These are phyloP conservation scores for Drosophila barbarae DNA, from an alignment of 2,888 invertebrate species.

Conservation along the genomic window DNA sequence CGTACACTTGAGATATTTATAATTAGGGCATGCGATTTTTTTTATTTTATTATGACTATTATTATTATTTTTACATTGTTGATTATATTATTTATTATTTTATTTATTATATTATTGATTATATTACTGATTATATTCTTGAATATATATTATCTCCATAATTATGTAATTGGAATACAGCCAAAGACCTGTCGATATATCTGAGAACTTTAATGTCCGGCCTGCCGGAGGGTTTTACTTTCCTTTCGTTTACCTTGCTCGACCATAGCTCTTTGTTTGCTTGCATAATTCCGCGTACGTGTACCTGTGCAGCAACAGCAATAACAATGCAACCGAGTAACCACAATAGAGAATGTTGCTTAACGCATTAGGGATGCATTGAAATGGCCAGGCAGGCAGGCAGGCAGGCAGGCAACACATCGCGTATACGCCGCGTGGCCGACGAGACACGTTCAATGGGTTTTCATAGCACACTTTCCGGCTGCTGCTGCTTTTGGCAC, in stretches of 20 bases:
- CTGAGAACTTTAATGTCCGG: background rate
- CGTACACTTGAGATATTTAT: too few relatives aligned
- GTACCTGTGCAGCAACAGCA: constrained; percentile 3
- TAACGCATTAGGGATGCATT: constrained; percentile 38
- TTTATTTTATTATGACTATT: too few relatives aligned
- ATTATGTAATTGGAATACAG: too few relatives aligned
- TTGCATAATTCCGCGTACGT: constrained; percentile 2
- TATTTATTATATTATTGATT: too few relatives aligned
- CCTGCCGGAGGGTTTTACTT: background rate
- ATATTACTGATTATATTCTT: too few relatives aligned
- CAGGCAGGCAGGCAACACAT: constrained; percentile 5
- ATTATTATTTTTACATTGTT: too few relatives aligned
- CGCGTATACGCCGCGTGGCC: constrained; percentile 34
- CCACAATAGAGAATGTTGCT: constrained; percentile 37
- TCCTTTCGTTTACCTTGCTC: background rate
- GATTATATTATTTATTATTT: too few relatives aligned
- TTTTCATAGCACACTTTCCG: constrained; percentile 16
- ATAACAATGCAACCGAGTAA: constrained; percentile 11
- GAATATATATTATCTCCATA: background rate
- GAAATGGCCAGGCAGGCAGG: constrained; percentile 16
- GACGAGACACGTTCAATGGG: constrained; percentile 33
- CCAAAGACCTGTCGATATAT: background rate
- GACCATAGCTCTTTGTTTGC: constrained; percentile 31
- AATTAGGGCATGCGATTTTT: too few relatives aligned
- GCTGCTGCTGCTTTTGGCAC: constrained; percentile 18